phyloP scores from a whole-genome alignment of 2,888 invertebrate genomes.

The Leptothorax acervorum region DNA sequence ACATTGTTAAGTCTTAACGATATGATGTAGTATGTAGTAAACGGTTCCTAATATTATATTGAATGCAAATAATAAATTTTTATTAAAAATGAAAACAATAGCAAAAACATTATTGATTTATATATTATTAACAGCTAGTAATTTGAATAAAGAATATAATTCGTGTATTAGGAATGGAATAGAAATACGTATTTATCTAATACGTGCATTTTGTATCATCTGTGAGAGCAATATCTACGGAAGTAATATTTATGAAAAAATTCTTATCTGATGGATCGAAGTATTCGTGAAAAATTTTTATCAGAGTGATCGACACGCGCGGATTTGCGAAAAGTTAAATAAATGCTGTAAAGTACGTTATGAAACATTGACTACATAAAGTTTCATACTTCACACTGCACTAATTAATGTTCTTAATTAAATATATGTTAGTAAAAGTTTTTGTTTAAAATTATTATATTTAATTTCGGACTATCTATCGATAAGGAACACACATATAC shows the following conservation, averaged over 20 bases:
- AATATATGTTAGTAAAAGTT: not conserved
- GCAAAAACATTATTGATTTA: not conserved
- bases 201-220: not conserved
- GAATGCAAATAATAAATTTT: not conserved
- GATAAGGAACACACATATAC: no score
- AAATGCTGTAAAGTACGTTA: conserved; percentile 5
- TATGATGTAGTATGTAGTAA: not conserved
- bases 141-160: not conserved
- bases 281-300: not conserved
- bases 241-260: not conserved
- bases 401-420: not conserved
- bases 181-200: not conserved
- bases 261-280: not conserved
- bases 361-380: not conserved
- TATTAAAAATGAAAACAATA: not conserved
- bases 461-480: no score
- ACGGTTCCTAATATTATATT: not conserved
- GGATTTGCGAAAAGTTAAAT: not conserved
- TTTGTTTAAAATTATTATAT: no score
- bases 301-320: not conserved
- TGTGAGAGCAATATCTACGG: not conserved
- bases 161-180: not conserved
- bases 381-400: not conserved
- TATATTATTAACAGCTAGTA: not conserved
- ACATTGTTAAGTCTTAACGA: not conserved